Conservation (phyloP, 2,888 invertebrate species). For the Cephus runcator region DNA sequence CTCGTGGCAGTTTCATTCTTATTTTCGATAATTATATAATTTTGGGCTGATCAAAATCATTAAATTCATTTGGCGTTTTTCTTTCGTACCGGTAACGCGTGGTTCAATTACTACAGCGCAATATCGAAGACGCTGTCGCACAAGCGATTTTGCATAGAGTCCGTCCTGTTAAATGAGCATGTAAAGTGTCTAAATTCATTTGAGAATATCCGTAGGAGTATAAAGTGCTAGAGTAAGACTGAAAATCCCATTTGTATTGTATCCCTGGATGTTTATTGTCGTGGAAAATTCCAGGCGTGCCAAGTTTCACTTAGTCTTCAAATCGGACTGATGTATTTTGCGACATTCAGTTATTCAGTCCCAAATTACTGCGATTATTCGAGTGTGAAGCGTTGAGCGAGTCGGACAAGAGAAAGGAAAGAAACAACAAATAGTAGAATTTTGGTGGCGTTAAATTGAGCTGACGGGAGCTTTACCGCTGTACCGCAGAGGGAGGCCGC, state of each 20-base stretch:
- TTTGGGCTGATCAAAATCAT: not conserved
- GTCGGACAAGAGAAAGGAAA: not conserved
- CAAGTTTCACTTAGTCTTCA: not conserved
- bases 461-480: not conserved
- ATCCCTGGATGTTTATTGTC: not conserved
- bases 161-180: not conserved
- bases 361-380: not conserved
- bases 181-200: not conserved
- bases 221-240: not conserved
- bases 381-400: not conserved
- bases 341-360: not conserved
- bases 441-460: not conserved
- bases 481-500: not conserved
- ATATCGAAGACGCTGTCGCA: not conserved
- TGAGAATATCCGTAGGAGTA: not conserved
- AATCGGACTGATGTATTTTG: not conserved
- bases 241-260: not conserved
- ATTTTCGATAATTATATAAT: not conserved
- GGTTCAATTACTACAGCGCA: not conserved
- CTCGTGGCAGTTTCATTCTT: not conserved
- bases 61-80: not conserved
- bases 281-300: slow-evolving; percentile 2
- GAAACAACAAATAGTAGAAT: not conserved
- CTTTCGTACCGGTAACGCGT: not conserved
- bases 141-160: not conserved